Evolutionary conservation across 1,140 invertebrate species (phyloP).

Genomic region (Gonatopus flavifemur): DNA sequence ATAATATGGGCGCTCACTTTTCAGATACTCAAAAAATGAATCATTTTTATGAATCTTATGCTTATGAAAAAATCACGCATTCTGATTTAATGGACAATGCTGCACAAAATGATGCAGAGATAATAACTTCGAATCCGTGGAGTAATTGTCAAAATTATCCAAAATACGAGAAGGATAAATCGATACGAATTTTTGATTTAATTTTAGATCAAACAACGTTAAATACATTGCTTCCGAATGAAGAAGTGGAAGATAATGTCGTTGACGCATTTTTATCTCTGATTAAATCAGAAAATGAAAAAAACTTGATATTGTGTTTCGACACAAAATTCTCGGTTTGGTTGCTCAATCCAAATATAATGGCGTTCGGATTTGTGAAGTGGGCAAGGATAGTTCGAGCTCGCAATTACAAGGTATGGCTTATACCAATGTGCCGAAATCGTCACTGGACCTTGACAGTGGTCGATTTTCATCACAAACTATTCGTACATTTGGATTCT

Average conservation of each 20-base stretch:
- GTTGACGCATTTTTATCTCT: neutral
- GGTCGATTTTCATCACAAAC: neutral
- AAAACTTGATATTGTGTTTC: neutral
- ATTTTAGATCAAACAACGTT: neutral
- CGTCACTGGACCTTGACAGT: neutral
- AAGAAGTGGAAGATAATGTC: neutral
- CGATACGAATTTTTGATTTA: neutral
- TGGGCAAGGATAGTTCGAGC: neutral
- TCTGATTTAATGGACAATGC: too few species aligned
- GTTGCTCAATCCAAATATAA: neutral
- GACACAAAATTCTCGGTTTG: too few species aligned
- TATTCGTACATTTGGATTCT: neutral
- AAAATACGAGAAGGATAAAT: neutral
- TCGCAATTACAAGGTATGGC: neutral
- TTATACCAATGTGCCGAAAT: neutral
- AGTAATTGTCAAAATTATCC: neutral
- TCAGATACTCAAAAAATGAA: too few species aligned
- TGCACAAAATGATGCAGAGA: too few species aligned
- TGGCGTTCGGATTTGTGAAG: neutral
- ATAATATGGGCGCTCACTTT: too few species aligned
- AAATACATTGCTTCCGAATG: neutral
- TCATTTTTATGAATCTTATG: too few species aligned
- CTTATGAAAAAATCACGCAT: too few species aligned
- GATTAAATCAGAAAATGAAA: neutral
- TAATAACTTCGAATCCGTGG: too few species aligned